phyloP scores from a whole-genome alignment of 2,797 vertebrate species.

The Varecia variegata region DNA sequence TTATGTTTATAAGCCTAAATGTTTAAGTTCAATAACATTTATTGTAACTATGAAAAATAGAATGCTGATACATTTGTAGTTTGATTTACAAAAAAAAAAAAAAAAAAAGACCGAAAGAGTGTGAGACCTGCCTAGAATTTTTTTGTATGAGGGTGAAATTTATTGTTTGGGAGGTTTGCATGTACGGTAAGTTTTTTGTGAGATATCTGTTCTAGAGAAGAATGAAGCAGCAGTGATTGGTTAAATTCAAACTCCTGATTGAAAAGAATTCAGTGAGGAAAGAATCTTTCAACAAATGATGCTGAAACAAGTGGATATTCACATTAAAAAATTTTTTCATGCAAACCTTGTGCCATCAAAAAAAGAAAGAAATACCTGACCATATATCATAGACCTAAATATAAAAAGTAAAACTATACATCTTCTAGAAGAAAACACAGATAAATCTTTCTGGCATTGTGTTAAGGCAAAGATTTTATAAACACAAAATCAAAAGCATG shows the following conservation, averaged over 20 bases:
- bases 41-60: neutral
- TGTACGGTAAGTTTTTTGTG: neutral
- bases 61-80: too few relatives aligned
- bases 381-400: neutral
- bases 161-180: neutral
- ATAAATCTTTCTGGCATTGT: neutral
- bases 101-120: neutral
- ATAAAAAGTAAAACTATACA: neutral
- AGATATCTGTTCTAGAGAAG: neutral
- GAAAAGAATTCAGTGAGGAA: neutral
- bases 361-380: neutral
- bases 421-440: neutral
- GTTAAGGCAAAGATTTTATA: neutral
- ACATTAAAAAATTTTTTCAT: neutral
- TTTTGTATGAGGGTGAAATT: neutral
- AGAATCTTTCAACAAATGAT: neutral
- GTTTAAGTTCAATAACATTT: neutral
- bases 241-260: neutral
- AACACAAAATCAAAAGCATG: neutral
- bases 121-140: neutral
- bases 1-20: neutral
- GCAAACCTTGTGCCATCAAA: neutral
- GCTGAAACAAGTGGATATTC: neutral
- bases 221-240: neutral
- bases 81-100: too few relatives aligned